These are phyloP conservation scores for Metallyticus violacea DNA, from an alignment of 2,888 invertebrate genomes.

Conservation along the genomic window DNA sequence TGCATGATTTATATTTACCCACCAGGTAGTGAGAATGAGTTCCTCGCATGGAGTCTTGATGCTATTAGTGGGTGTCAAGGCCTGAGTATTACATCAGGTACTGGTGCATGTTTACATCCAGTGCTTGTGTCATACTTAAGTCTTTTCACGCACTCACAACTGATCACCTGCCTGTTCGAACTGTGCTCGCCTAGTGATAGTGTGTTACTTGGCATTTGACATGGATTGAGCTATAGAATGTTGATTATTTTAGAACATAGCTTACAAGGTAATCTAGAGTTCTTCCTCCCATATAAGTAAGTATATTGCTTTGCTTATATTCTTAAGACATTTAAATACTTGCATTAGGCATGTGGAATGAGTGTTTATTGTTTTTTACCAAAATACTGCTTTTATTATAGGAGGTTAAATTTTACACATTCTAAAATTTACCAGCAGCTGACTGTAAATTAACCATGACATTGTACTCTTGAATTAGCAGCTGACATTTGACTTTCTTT, in stretches of 20 bases:
- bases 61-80: conserved; percentile 53
- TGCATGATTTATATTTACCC: neutral
- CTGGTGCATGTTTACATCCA: conserved; percentile 72
- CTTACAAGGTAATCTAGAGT: neutral
- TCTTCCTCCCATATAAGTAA: neutral
- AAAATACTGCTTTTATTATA: no score
- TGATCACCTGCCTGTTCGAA: neutral
- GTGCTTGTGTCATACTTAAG: conserved; percentile 94
- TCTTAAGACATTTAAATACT: neutral
- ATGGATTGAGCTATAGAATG: no score
- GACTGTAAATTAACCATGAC: no score
- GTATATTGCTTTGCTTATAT: neutral
- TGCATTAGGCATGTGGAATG: neutral
- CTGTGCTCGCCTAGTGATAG: neutral
- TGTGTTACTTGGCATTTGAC: neutral
- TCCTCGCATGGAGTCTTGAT: conserved; percentile 21
- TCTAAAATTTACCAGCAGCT: neutral
- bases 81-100: conserved; percentile 99
- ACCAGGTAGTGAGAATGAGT: neutral
- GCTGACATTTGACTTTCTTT: no score
- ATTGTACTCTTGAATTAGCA: no score
- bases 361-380: neutral
- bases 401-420: neutral
- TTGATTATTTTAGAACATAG: neutral
- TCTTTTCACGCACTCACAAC: conserved; percentile 40